phyloP scores from a whole-genome alignment of 2,113 vertebrate genomes.

The Ia io region DNA sequence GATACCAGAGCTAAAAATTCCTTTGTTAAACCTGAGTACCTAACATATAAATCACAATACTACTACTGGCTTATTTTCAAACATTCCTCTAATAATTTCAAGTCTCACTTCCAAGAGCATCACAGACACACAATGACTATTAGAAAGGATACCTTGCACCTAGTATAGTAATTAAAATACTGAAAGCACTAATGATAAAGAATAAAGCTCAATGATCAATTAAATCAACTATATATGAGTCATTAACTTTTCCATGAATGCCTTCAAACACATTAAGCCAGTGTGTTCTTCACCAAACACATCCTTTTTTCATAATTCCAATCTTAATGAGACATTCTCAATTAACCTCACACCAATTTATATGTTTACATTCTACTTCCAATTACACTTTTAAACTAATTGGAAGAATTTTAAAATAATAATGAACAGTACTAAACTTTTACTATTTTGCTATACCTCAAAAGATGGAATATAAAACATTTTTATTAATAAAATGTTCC shows the following conservation, averaged over 20 bases:
- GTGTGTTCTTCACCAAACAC: neutral
- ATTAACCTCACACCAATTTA: neutral
- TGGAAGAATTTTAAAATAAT: constrained; percentile 9
- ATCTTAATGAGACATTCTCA: constrained; percentile 19
- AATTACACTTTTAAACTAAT: neutral
- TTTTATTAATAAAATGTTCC: constrained; percentile 35
- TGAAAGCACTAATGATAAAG: neutral
- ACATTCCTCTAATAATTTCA: neutral
- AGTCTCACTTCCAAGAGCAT: neutral
- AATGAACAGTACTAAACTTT: neutral
- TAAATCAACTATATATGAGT: neutral
- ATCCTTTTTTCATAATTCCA: neutral
- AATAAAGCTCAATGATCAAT: neutral
- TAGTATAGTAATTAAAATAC: neutral
- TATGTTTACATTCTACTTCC: neutral
- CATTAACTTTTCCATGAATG: neutral
- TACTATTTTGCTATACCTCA: neutral
- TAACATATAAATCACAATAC: constrained; percentile 14
- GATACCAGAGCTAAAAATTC: neutral
- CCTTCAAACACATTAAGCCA: neutral
- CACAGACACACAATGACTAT: neutral
- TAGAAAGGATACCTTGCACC: neutral
- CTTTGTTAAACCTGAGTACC: neutral
- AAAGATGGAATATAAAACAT: constrained; percentile 34
- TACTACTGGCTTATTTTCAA: constrained; percentile 5